Conservation (phyloP, 2,797 vertebrate species). For the Adelosebastes latens region DNA sequence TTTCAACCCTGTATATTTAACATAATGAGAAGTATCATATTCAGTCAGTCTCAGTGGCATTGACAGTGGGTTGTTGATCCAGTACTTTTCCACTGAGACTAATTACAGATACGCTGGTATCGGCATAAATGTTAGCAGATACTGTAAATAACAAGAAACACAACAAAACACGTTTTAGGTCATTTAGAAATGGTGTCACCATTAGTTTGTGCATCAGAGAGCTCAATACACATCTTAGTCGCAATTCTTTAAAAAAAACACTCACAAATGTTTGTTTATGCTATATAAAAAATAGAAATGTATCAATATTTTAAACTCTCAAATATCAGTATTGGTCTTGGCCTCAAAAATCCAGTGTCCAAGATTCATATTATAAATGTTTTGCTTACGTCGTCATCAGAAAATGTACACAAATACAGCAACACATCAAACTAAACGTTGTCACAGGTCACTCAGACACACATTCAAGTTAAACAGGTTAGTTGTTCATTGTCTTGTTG, state of each 20-base stretch:
- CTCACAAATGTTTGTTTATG: background rate
- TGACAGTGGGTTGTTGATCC: background rate
- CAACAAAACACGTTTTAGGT: background rate
- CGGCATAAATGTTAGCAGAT: background rate
- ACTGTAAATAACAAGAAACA: background rate
- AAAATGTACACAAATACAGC: background rate
- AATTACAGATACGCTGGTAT: background rate
- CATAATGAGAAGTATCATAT: background rate
- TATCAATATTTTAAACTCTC: background rate
- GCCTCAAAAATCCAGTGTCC: no score
- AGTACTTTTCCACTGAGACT: background rate
- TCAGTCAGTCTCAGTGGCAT: background rate
- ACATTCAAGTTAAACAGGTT: background rate
- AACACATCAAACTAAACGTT: background rate
- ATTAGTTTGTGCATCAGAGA: background rate
- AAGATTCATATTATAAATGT: background rate
- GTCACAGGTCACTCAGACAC: background rate
- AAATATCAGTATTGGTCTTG: background rate
- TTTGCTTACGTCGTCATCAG: background rate
- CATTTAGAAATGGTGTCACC: background rate
- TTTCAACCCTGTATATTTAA: background rate
- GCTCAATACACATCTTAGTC: background rate
- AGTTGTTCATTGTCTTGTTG: background rate
- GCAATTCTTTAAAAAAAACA: background rate
- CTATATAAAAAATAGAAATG: background rate